Percentiles rank a stretch among this genome's conserved stretches.
Evolutionary conservation across 1,140 invertebrate genomes (phyloP).

Genomic region (Orius insidiosus): DNA sequence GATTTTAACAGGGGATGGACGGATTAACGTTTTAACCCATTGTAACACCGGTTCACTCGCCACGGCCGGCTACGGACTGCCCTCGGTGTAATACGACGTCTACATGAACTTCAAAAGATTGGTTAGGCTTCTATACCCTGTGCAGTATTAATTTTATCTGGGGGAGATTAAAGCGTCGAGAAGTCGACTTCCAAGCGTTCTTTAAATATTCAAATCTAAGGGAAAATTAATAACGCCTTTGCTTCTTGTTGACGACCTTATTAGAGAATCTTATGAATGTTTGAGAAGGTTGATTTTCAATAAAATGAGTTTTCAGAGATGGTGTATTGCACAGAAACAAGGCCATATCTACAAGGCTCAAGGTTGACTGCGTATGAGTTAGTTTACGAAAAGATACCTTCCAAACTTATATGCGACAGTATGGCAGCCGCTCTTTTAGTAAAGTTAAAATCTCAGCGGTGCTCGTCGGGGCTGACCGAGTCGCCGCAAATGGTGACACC

Average conservation of each 20-base stretch:
- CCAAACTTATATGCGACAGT: slow-evolving; percentile 84
- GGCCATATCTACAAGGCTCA: slow-evolving; percentile 94
- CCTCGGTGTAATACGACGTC: slow-evolving; percentile 75
- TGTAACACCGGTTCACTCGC: slow-evolving; percentile 97
- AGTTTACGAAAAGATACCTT: slow-evolving; percentile 80
- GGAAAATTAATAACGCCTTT: no score
- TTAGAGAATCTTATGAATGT: no score
- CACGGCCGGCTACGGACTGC: slow-evolving; percentile 93
- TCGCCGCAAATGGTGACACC: slow-evolving; percentile 91
- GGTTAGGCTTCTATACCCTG: slow-evolving; percentile 30
- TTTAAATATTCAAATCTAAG: no score
- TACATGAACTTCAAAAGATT: slow-evolving; percentile 52
- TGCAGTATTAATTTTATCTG: no score
- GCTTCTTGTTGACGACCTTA: no score
- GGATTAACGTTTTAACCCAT: slow-evolving; percentile 51
- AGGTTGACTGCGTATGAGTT: slow-evolving; percentile 91
- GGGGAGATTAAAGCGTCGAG: no score
- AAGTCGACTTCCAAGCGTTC: no score
- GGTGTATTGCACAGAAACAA: slow-evolving; percentile 90
- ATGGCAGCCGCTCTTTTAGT: slow-evolving; percentile 83
- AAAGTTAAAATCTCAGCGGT: slow-evolving; percentile 57
- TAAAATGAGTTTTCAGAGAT: slow-evolving; percentile 42
- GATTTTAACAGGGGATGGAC: slow-evolving; percentile 40
- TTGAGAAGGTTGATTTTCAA: no score
- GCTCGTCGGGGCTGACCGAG: slow-evolving; percentile 77